Conservation (phyloP, 1,140 invertebrate species). For the Platorchestia sp. region DNA sequence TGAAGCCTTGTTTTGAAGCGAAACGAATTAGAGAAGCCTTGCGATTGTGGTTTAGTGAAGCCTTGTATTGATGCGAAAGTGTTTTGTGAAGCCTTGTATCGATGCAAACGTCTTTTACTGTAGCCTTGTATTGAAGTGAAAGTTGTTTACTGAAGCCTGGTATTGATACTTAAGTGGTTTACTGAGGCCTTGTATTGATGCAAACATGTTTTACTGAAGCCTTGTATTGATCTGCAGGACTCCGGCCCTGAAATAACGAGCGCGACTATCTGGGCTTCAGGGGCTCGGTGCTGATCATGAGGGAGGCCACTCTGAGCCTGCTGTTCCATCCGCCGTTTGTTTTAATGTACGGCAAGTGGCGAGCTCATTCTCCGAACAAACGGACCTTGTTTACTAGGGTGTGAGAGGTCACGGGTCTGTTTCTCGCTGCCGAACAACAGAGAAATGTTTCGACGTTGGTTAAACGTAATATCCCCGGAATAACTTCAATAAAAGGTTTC, state of each 20-base stretch:
- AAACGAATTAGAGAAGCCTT: too few species aligned
- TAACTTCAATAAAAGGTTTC: too few species aligned
- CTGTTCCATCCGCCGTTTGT: not conserved
- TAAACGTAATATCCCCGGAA: not conserved
- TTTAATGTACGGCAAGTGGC: not conserved
- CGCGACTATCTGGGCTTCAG: not conserved
- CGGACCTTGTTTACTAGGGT: not conserved
- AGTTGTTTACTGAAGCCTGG: too few species aligned
- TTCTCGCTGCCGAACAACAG: not conserved
- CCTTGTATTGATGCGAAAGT: too few species aligned
- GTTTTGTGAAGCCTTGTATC: too few species aligned
- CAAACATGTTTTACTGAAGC: not conserved
- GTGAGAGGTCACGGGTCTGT: not conserved
- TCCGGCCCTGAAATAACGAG: not conserved
- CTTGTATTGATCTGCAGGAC: not conserved
- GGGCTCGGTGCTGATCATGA: not conserved
- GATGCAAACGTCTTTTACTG: too few species aligned
- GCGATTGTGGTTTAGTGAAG: too few species aligned
- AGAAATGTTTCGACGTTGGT: not conserved
- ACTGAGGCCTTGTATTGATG: too few species aligned
- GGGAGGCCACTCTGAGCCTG: not conserved
- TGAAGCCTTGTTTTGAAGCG: too few species aligned
- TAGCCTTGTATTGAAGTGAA: too few species aligned
- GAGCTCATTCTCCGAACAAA: not conserved
- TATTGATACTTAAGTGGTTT: too few species aligned